These are phyloP conservation scores for Hyperopisus bebe DNA, from an alignment of 2,113 vertebrate species.

Conservation along the genomic window DNA sequence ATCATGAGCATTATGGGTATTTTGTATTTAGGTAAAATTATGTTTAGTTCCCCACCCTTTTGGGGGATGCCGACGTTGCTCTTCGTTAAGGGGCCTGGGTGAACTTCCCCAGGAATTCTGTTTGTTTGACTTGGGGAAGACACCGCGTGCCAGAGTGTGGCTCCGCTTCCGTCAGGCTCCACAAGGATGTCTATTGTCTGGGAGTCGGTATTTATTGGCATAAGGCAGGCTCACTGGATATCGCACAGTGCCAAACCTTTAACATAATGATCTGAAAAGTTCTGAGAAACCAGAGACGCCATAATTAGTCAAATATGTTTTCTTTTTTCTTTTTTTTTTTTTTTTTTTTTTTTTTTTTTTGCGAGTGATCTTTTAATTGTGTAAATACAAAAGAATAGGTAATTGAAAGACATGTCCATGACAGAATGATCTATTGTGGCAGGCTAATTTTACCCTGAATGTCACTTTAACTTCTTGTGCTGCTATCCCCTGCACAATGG, in stretches of 20 bases:
- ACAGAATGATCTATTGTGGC: constrained; percentile 26
- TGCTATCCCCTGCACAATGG: constrained; percentile 47
- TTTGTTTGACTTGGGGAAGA: constrained; percentile 7
- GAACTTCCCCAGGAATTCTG: background rate
- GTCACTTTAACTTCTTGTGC: constrained; percentile 53
- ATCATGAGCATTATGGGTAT: background rate
- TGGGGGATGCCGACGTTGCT: background rate
- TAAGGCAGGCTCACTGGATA: background rate
- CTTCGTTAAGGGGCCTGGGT: background rate
- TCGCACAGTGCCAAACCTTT: background rate
- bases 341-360: too few relatives aligned
- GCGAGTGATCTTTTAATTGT: constrained; percentile 19
- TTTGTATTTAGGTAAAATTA: background rate
- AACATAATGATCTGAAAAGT: background rate
- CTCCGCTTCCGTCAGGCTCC: background rate
- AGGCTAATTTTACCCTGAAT: constrained; percentile 54
- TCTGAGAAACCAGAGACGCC: background rate
- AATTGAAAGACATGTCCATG: constrained; percentile 34
- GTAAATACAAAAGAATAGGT: constrained; percentile 36
- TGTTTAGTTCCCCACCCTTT: background rate
- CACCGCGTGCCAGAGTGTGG: background rate
- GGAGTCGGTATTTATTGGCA: constrained; percentile 3
- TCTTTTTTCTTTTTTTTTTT: background rate
- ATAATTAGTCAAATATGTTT: constrained; percentile 20
- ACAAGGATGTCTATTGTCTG: constrained; percentile 6